Evolutionary conservation across 2,888 invertebrate genomes (phyloP).

Genomic region (Amphiduros pacificus): DNA sequence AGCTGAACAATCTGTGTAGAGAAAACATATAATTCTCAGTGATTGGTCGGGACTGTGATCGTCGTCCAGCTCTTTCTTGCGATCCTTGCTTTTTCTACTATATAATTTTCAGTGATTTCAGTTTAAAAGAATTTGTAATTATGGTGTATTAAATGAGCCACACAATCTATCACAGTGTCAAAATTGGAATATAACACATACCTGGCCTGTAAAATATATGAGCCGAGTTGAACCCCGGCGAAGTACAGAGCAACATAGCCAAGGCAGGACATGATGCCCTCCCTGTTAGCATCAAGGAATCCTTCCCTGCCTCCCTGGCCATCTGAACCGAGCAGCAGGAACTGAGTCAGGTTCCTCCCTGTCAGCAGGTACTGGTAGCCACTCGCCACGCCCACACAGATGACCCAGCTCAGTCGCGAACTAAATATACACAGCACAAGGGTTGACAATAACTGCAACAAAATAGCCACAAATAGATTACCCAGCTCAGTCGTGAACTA

Average conservation of each 20-base stretch:
- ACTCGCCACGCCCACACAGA: constrained; percentile 65
- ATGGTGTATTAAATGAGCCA: too few species aligned
- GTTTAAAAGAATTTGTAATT: too few species aligned
- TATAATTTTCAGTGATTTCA: too few species aligned
- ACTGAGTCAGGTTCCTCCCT: constrained; percentile 68
- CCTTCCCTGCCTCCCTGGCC: constrained; percentile 55
- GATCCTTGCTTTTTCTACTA: too few species aligned
- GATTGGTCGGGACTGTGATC: too few species aligned
- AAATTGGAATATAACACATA: constrained; percentile 16
- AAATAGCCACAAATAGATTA: constrained; percentile 63
- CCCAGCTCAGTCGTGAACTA: constrained; percentile 63
- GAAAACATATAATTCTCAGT: too few species aligned
- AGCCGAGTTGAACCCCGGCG: constrained; percentile 64
- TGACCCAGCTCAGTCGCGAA: constrained; percentile 63
- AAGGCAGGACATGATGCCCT: constrained; percentile 82
- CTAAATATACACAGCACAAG: constrained; percentile 66
- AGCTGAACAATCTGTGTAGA: too few species aligned
- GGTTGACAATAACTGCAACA: constrained; percentile 66
- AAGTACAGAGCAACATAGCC: constrained; percentile 87
- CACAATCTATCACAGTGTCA: neutral
- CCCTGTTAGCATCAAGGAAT: constrained; percentile 82
- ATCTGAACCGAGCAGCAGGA: constrained; percentile 65
- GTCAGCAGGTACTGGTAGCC: constrained; percentile 72
- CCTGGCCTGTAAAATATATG: constrained; percentile 43
- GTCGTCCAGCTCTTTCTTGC: too few species aligned